Evolutionary conservation across 2,113 vertebrate genomes (phyloP).

Genomic region (Podarcis raffonei): DNA sequence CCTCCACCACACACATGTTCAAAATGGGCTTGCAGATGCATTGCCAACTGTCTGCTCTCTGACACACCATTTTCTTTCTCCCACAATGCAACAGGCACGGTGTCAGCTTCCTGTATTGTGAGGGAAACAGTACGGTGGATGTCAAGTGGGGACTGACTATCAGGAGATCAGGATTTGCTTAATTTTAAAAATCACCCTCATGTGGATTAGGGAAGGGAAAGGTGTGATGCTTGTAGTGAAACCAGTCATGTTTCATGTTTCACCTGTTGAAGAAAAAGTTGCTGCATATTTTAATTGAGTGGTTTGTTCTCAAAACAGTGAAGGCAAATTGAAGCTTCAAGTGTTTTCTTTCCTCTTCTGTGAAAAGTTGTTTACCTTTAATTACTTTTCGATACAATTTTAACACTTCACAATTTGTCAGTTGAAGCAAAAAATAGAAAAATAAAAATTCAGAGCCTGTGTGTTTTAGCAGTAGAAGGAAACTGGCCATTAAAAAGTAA

Average conservation of each 20-base stretch:
- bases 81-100: no score
- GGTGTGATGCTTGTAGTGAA: neutral
- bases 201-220: neutral
- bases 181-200: neutral
- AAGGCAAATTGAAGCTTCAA: neutral
- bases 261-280: neutral
- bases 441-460: neutral
- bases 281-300: neutral
- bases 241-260: neutral
- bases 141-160: no score
- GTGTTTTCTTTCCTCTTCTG: neutral
- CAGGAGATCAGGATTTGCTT: no score
- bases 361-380: constrained; percentile 1
- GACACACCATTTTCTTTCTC: no score
- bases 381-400: neutral
- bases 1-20: no score
- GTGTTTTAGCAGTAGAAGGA: neutral
- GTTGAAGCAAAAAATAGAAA: neutral
- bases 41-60: no score
- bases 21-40: no score
- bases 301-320: neutral
- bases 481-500: constrained; percentile 10
- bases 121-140: no score
- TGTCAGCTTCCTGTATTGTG: no score
- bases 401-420: constrained; percentile 3